A percentile compares a stretch with the other conserved stretches of the same genome.
phyloP scores from a whole-genome alignment of 2,888 invertebrate genomes.

The Eugnorisma glareosa region DNA sequence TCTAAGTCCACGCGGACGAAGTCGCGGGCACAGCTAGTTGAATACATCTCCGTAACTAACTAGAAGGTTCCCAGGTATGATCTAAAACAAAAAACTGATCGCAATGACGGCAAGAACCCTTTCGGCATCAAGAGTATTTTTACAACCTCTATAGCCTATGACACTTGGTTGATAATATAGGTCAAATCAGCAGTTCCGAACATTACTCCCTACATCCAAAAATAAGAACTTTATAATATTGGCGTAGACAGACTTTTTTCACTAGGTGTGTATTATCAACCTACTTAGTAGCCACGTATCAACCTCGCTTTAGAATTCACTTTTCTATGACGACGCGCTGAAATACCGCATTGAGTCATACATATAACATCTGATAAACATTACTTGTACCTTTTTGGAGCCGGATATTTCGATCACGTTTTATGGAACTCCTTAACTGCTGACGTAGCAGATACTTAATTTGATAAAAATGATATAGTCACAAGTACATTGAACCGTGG shows the following conservation, averaged over 20 bases:
- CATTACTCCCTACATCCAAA: not conserved
- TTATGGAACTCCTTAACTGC: constrained; percentile 9
- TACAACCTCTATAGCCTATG: not conserved
- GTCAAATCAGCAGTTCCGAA: not conserved
- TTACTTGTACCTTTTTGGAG: constrained; percentile 35
- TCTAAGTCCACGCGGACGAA: no score
- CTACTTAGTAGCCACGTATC: no score
- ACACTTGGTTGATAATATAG: not conserved
- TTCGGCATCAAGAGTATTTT: no score
- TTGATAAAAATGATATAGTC: constrained; percentile 21
- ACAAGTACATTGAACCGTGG: constrained; percentile 39
- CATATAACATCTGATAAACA: not conserved
- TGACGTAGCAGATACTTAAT: constrained; percentile 13
- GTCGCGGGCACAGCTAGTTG: no score
- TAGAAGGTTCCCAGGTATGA: no score
- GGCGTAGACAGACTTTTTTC: constrained; percentile 11
- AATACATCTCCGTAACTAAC: no score
- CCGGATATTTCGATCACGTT: constrained; percentile 58
- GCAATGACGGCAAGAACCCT: no score
- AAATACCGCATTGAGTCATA: constrained; percentile 50
- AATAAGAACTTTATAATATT: not conserved
- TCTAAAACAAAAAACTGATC: no score
- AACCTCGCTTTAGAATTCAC: constrained; percentile 27
- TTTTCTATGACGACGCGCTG: constrained; percentile 43
- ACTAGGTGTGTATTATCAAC: no score